Conservation (phyloP, 2,113 vertebrate genomes). For the Heterotis niloticus region DNA sequence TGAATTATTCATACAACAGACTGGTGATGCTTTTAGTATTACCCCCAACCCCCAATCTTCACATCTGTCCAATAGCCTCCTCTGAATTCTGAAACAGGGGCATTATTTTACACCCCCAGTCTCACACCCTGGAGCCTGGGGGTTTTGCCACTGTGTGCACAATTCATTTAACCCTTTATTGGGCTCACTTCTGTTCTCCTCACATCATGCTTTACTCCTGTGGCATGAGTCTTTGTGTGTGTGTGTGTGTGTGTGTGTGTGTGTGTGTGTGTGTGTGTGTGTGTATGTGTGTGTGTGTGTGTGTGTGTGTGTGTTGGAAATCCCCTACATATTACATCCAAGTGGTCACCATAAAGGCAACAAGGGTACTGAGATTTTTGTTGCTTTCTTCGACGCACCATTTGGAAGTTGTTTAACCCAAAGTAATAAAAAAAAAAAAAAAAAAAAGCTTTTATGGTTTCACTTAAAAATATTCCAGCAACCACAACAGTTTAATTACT, state of each 20-base stretch:
- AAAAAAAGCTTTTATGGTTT: too few species aligned
- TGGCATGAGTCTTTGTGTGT: not conserved
- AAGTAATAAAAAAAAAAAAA: too few species aligned
- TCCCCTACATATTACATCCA: not conserved
- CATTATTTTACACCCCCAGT: conserved; percentile 26
- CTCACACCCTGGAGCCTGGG: not conserved
- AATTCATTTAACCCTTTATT: conserved; percentile 52
- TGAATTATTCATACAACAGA: conserved; percentile 58
- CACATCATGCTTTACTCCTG: too few species aligned
- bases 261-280: conserved; percentile 31
- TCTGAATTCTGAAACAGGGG: conserved; percentile 49
- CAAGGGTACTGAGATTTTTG: too few species aligned
- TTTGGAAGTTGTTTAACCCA: too few species aligned
- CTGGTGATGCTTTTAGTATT: conserved; percentile 18
- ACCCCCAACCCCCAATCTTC: conserved; percentile 29
- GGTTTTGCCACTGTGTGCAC: conserved; percentile 32
- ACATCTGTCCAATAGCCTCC: conserved; percentile 37
- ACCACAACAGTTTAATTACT: too few species aligned
- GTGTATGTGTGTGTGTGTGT: conserved; percentile 12
- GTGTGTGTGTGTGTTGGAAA: not conserved
- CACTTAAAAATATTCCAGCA: too few species aligned
- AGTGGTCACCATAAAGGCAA: not conserved
- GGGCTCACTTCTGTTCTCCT: conserved; percentile 2
- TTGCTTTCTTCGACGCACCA: too few species aligned
- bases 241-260: conserved; percentile 19